Evolutionary conservation across 2,797 vertebrate genomes (phyloP).

Genomic region (Fistularia tabacaria): DNA sequence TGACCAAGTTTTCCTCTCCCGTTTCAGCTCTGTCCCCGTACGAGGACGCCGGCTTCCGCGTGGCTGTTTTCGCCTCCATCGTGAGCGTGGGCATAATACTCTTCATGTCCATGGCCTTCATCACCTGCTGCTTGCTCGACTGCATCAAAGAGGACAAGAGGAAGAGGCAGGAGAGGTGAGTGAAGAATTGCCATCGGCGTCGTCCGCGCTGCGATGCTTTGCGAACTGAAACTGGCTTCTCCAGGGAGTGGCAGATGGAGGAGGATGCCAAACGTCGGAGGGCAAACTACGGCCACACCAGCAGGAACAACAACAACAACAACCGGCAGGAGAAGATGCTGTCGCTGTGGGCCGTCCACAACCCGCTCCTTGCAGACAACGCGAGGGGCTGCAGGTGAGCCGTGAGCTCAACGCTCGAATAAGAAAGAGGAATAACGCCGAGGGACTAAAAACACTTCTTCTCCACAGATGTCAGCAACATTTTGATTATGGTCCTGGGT

Average conservation of each 20-base stretch:
- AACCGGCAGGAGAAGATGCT: slow-evolving; percentile 54
- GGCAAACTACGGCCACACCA: slow-evolving; percentile 72
- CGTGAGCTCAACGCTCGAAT: neutral
- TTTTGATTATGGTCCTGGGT: slow-evolving; percentile 12
- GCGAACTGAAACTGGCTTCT: slow-evolving; percentile 71
- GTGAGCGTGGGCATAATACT: slow-evolving; percentile 86
- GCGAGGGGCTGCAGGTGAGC: slow-evolving; percentile 75
- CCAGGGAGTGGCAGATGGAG: slow-evolving; percentile 71
- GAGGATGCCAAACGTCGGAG: slow-evolving; percentile 71
- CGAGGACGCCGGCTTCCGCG: slow-evolving; percentile 83
- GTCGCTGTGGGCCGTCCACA: slow-evolving; percentile 31
- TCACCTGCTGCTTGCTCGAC: slow-evolving; percentile 88
- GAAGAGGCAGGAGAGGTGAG: slow-evolving; percentile 65
- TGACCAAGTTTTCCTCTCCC: slow-evolving; percentile 8
- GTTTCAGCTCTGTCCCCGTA: slow-evolving; percentile 72
- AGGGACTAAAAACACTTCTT: neutral
- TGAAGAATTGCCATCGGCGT: neutral
- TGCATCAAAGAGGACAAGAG: slow-evolving; percentile 78
- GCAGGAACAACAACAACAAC: slow-evolving; percentile 80
- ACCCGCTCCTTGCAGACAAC: slow-evolving; percentile 58
- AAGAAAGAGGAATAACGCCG: neutral
- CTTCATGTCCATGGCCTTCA: slow-evolving; percentile 88
- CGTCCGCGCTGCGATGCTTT: neutral
- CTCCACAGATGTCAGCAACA: slow-evolving; percentile 59
- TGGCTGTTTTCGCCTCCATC: slow-evolving; percentile 86